These are phyloP conservation scores for Temnothorax ravouxi DNA, from an alignment of 2,888 invertebrate genomes.

Conservation along the genomic window DNA sequence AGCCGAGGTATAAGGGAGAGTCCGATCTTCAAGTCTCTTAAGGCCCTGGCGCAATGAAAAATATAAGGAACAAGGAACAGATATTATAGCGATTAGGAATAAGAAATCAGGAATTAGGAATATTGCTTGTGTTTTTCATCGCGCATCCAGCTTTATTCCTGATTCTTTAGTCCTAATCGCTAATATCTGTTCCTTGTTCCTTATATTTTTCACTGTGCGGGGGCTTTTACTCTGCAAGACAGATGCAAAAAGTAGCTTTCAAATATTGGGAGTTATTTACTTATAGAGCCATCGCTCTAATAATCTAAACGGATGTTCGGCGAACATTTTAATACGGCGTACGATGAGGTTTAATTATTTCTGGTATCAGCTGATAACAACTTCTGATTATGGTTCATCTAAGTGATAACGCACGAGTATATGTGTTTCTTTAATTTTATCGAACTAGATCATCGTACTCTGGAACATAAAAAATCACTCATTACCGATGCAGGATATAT, in stretches of 20 bases:
- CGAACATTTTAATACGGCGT: not conserved
- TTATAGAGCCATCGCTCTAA: not conserved
- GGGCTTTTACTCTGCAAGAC: not conserved
- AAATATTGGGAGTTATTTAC: not conserved
- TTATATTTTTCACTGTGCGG: no score
- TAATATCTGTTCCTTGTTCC: no score
- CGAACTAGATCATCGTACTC: not conserved
- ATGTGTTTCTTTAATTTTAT: not conserved
- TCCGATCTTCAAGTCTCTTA: not conserved
- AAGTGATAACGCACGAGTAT: not conserved
- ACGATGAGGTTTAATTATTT: constrained; percentile 13
- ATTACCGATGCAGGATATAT: not conserved
- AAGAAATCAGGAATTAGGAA: no score
- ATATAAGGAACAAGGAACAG: no score
- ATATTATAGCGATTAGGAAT: no score
- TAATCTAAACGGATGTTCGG: not conserved
- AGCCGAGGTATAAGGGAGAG: not conserved
- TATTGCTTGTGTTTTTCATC: no score
- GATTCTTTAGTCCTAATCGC: no score
- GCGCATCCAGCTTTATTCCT: no score
- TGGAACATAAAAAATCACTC: not conserved
- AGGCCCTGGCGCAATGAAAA: no score
- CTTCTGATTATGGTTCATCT: not conserved
- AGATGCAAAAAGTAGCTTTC: not conserved
- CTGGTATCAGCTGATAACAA: constrained; percentile 3